phyloP scores from a whole-genome alignment of 2,888 invertebrate species.

The Yponomeuta plumbellus region DNA sequence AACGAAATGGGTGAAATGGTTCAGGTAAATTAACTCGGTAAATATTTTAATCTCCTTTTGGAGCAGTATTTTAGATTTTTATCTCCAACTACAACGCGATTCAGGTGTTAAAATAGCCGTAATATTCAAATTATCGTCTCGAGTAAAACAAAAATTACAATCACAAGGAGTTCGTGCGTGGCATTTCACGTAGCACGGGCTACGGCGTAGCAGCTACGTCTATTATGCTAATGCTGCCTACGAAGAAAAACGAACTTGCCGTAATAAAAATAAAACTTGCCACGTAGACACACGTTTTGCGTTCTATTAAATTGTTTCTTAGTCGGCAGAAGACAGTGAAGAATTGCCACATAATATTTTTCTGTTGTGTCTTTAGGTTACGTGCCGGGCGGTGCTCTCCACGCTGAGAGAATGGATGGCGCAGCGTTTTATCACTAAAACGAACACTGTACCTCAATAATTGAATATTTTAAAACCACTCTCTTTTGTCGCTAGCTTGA shows the following conservation, averaged over 20 bases:
- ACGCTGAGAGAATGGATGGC: not conserved
- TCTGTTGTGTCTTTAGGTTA: not conserved
- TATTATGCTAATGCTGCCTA: constrained; percentile 7
- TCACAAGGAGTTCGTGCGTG: constrained; percentile 4
- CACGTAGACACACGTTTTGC: not conserved
- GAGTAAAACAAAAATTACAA: constrained; percentile 3
- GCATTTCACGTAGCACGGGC: not conserved
- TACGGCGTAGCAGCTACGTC: constrained; percentile 7
- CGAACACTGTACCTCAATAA: not conserved
- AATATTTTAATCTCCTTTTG: no score
- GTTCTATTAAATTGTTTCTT: constrained; percentile 21
- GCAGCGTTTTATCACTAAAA: not conserved
- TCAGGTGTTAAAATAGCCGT: not conserved
- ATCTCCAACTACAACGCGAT: not conserved
- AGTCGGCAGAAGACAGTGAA: constrained; percentile 12
- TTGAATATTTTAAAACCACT: not conserved
- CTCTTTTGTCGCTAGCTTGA: not conserved
- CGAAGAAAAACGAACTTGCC: constrained; percentile 20
- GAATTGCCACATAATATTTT: constrained; percentile 6
- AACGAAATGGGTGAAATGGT: no score
- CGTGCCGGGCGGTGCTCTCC: not conserved
- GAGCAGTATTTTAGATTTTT: not conserved
- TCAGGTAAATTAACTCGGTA: no score
- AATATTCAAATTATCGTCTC: not conserved
- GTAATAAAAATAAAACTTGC: not conserved